A percentile compares a stretch with the other conserved stretches of the same genome.
Evolutionary conservation across 2,797 vertebrate genomes (phyloP).

Genomic region (Trachurus trachurus): DNA sequence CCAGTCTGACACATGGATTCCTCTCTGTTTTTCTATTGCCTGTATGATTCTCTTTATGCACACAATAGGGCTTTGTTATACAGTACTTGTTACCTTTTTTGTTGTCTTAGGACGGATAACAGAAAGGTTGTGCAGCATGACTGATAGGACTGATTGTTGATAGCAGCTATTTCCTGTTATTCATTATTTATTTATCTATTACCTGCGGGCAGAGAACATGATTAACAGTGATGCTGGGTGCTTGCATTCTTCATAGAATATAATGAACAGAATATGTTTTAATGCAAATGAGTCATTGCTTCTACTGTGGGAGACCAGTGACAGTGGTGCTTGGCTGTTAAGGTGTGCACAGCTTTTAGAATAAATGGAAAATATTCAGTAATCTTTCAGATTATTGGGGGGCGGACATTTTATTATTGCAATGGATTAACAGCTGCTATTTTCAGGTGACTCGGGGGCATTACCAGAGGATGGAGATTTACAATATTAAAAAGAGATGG

Average conservation of each 20-base stretch:
- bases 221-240: conserved; percentile 7
- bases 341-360: conserved; percentile 22
- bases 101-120: neutral
- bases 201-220: conserved; percentile 15
- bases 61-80: neutral
- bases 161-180: conserved; percentile 1
- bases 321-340: neutral
- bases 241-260: conserved; percentile 20
- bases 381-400: conserved; percentile 26
- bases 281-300: conserved; percentile 34
- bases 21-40: neutral
- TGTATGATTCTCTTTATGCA: neutral
- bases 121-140: conserved; percentile 7
- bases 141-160: conserved; percentile 8
- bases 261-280: conserved; percentile 7
- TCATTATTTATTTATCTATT: neutral
- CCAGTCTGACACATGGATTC: neutral
- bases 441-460: conserved; percentile 44
- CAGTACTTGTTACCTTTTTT: neutral
- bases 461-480: conserved; percentile 34
- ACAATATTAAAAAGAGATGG: conserved; percentile 45
- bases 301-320: neutral
- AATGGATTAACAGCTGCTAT: conserved; percentile 41
- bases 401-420: conserved; percentile 36
- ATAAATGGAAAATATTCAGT: conserved; percentile 18